Evolutionary conservation across 2,888 invertebrate species (phyloP).

Genomic region (Hedychridium roseum): DNA sequence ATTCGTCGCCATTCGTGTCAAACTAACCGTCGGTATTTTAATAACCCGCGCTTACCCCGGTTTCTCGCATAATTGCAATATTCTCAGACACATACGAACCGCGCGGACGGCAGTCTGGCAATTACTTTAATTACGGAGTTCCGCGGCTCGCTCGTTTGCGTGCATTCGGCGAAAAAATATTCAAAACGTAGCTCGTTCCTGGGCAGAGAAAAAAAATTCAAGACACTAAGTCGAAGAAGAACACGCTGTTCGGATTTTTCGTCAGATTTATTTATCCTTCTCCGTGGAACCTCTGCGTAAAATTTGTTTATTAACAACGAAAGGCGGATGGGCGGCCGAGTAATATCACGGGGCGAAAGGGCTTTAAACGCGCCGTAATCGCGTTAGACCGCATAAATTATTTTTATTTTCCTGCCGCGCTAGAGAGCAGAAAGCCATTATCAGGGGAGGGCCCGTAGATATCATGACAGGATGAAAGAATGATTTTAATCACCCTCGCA

Average conservation of each 20-base stretch:
- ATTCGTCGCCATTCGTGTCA: slow-evolving; percentile 35
- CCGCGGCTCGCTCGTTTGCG: slow-evolving; percentile 34
- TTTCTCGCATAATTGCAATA: slow-evolving; percentile 48
- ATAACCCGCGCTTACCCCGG: slow-evolving; percentile 43
- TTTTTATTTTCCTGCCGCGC: neutral
- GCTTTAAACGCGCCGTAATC: slow-evolving; percentile 1
- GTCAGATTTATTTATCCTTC: too few relatives aligned
- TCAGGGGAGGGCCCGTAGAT: neutral
- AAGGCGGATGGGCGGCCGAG: neutral
- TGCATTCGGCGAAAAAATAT: too few relatives aligned
- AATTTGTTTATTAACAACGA: neutral
- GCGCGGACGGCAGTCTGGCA: slow-evolving; percentile 35
- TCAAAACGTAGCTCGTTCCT: too few relatives aligned
- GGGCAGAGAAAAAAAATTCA: too few relatives aligned
- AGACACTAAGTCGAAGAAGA: too few relatives aligned
- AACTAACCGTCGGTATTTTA: slow-evolving; percentile 50
- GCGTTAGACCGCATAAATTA: slow-evolving; percentile 2
- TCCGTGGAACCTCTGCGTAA: too few relatives aligned
- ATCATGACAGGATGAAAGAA: too few relatives aligned
- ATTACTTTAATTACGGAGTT: slow-evolving; percentile 54
- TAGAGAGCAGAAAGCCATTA: neutral
- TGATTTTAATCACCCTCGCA: too few relatives aligned
- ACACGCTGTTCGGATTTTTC: too few relatives aligned
- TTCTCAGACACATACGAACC: slow-evolving; percentile 37
- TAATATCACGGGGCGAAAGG: neutral